A percentile compares a stretch with the other conserved stretches of the same genome.
phyloP scores from a whole-genome alignment of 1,140 invertebrate genomes.

The Zaprionus inermis region DNA sequence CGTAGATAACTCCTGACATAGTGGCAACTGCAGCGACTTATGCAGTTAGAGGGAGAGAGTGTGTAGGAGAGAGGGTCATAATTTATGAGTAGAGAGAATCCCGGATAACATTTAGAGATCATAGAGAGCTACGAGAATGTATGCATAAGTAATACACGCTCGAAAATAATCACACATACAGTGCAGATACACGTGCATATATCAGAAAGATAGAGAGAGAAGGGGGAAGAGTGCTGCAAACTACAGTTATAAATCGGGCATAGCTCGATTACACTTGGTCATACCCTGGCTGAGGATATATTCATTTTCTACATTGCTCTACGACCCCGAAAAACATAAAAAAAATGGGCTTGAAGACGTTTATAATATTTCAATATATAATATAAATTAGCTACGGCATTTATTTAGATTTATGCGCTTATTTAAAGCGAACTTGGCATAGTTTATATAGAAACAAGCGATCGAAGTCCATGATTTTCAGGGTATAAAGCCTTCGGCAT shows the following conservation, averaged over 20 bases:
- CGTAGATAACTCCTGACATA: slow-evolving; percentile 34
- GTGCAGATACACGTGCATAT: background rate
- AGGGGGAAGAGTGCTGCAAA: background rate
- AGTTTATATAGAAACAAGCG: no score
- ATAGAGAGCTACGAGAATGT: background rate
- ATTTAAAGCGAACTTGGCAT: no score
- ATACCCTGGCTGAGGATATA: no score
- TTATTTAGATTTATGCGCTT: no score
- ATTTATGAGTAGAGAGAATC: background rate
- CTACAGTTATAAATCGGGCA: background rate
- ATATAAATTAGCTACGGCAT: no score
- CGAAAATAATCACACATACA: background rate
- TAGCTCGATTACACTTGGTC: no score
- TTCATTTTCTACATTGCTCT: no score
- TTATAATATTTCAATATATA: no score
- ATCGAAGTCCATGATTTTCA: no score
- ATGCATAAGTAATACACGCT: slow-evolving; percentile 2
- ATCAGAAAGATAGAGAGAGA: background rate
- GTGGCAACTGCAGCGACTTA: slow-evolving; percentile 24
- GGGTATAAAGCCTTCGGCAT: no score
- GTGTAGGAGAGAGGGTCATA: background rate
- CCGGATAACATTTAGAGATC: background rate
- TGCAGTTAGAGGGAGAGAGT: slow-evolving; percentile 11
- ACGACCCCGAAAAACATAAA: no score
- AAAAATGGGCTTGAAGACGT: no score